phyloP scores from a whole-genome alignment of 2,113 vertebrate species.

The Chaetorhynchus papuensis region DNA sequence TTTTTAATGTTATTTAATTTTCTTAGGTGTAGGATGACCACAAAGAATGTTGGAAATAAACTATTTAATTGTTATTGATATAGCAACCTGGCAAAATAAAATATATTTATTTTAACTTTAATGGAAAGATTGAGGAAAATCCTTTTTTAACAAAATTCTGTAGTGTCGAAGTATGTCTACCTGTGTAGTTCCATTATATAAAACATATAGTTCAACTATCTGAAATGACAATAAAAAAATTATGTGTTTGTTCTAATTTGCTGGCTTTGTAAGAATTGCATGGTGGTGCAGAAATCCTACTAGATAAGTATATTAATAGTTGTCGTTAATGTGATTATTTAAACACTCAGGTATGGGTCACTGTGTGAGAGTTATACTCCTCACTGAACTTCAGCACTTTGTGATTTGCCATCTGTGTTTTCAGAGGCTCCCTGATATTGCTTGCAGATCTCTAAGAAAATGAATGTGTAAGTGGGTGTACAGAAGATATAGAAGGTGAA shows the following conservation, averaged over 20 bases:
- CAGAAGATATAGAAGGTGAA: neutral
- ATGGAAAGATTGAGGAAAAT: neutral
- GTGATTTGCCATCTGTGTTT: neutral
- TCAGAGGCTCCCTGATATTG: neutral
- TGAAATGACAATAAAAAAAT: neutral
- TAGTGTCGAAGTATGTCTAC: neutral
- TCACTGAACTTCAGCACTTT: neutral
- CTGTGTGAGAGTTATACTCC: neutral
- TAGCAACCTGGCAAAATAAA: neutral
- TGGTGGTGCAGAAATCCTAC: neutral
- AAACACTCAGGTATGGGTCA: neutral
- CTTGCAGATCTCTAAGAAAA: neutral
- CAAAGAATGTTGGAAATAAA: neutral
- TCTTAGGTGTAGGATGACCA: neutral
- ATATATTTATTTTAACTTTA: neutral
- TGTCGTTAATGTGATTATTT: neutral
- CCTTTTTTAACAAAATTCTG: neutral
- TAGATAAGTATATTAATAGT: neutral
- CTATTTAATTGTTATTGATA: neutral
- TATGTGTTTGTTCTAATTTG: neutral
- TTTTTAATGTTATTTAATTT: neutral
- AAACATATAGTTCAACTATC: too few species aligned
- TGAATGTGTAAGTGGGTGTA: neutral
- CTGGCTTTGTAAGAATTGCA: neutral
- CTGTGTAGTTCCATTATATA: neutral